phyloP scores from a whole-genome alignment of 2,113 vertebrate species.

The Loxodonta africana region DNA sequence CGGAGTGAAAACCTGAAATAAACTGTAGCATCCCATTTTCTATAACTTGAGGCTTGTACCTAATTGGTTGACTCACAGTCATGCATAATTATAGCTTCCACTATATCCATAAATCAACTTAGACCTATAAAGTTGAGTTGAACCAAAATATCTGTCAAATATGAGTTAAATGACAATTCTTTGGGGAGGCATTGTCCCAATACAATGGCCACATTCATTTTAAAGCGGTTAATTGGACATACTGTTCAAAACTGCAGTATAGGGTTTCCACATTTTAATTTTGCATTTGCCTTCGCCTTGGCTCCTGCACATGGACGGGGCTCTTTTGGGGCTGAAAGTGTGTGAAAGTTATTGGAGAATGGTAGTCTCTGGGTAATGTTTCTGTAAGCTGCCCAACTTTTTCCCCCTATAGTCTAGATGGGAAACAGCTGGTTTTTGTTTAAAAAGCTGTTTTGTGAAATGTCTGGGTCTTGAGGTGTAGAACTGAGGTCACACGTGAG shows the following conservation, averaged over 20 bases:
- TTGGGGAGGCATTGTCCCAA: conserved; percentile 44
- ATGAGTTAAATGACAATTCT: conserved; percentile 66
- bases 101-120: conserved; percentile 66
- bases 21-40: not conserved
- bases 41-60: conserved; percentile 39
- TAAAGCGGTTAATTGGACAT: conserved; percentile 68
- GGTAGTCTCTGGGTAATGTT: conserved; percentile 87
- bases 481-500: conserved; percentile 88
- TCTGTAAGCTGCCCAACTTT: conserved; percentile 82
- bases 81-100: conserved; percentile 65
- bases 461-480: conserved; percentile 85
- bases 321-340: conserved; percentile 76
- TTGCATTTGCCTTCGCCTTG: conserved; percentile 40
- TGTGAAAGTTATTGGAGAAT: conserved; percentile 86
- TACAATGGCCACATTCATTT: conserved; percentile 81
- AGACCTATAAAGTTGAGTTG: conserved; percentile 67
- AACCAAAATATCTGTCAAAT: conserved; percentile 53
- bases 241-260: conserved; percentile 42
- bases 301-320: conserved; percentile 53
- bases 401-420: conserved; percentile 83
- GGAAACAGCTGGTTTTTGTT: conserved; percentile 90
- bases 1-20: conserved; percentile 11
- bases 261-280: conserved; percentile 72
- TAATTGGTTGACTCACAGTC: conserved; percentile 76
- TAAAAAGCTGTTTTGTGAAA: conserved; percentile 88